Conservation (phyloP, 2,888 invertebrate species). For the Eurytoma californica region DNA sequence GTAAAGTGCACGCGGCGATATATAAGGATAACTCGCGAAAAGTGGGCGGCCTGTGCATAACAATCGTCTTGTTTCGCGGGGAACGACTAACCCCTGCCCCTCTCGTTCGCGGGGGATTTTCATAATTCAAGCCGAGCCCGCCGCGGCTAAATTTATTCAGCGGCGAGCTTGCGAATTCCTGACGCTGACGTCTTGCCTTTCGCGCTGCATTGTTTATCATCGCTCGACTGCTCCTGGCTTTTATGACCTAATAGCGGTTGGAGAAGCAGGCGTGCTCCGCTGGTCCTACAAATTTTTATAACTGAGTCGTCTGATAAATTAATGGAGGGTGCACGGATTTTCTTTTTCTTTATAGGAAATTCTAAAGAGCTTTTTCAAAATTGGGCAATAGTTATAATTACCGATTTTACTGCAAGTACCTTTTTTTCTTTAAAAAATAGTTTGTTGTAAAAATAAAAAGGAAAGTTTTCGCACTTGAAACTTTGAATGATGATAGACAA, state of each 20-base stretch:
- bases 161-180: slow-evolving; percentile 25
- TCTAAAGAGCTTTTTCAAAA: too few species aligned
- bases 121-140: slow-evolving; percentile 25
- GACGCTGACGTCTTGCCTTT: slow-evolving; percentile 45
- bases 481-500: slow-evolving; percentile 20
- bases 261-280: not conserved
- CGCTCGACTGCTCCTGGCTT: slow-evolving; percentile 44
- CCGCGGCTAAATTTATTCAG: slow-evolving; percentile 20
- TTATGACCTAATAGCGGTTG: not conserved
- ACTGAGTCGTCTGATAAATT: not conserved
- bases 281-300: not conserved
- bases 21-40: slow-evolving; percentile 59
- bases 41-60: slow-evolving; percentile 56
- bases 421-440: too few species aligned
- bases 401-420: not conserved
- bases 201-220: slow-evolving; percentile 23
- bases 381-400: too few species aligned
- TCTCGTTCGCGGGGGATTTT: slow-evolving; percentile 1
- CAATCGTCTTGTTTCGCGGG: slow-evolving; percentile 48
- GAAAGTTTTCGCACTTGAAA: not conserved
- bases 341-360: too few species aligned
- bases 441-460: not conserved
- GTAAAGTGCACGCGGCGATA: slow-evolving; percentile 60
- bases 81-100: slow-evolving; percentile 25
- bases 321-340: too few species aligned